These are phyloP conservation scores for Eretmochelys imbricata DNA, from an alignment of 2,113 vertebrate species.

Conservation along the genomic window DNA sequence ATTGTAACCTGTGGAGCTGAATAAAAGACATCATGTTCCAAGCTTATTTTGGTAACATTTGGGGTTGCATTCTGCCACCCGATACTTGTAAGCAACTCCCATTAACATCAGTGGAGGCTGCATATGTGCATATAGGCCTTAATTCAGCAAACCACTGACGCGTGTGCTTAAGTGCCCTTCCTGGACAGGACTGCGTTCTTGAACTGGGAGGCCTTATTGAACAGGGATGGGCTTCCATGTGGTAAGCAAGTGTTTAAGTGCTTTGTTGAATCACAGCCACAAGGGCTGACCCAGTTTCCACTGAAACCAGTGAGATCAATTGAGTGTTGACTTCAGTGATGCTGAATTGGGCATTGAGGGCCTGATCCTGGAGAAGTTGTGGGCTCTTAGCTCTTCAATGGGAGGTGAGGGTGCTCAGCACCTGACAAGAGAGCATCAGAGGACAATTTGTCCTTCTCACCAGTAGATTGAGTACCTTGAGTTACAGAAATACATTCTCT, in stretches of 20 bases:
- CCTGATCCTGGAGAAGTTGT: not conserved
- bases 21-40: not conserved
- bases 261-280: rapidly evolving
- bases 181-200: rapidly evolving
- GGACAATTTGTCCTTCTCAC: not conserved
- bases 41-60: rapidly evolving
- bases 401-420: rapidly evolving
- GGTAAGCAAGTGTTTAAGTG: rapidly evolving
- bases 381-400: not conserved
- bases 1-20: rapidly evolving
- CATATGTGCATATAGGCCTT: not conserved
- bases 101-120: rapidly evolving
- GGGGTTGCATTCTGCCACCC: rapidly evolving
- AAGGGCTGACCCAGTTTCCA: rapidly evolving
- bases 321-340: not conserved
- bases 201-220: rapidly evolving
- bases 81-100: rapidly evolving
- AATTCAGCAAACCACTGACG: not conserved
- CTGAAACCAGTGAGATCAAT: not conserved
- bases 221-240: not conserved
- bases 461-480: not conserved
- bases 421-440: not conserved
- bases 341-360: rapidly evolving
- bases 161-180: rapidly evolving
- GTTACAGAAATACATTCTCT: not conserved